A percentile compares a stretch with the other conserved stretches of the same genome.
Conservation (phyloP, 2,113 vertebrate genomes). For the Phaethornis superciliosus region DNA sequence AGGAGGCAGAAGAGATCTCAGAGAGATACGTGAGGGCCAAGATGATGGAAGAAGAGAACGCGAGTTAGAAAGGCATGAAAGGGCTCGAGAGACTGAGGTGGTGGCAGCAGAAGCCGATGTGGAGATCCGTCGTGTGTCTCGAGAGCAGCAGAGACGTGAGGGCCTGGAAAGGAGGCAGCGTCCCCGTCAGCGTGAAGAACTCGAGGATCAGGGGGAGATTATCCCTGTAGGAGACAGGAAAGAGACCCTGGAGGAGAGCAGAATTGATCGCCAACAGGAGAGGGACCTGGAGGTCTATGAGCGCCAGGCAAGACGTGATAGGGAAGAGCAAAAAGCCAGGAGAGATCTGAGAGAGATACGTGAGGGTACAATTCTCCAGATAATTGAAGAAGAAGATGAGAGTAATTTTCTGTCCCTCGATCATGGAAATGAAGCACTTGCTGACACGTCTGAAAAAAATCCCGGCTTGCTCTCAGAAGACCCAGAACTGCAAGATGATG, state of each 20-base stretch:
- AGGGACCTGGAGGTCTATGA: neutral
- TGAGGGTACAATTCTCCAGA: too few relatives aligned
- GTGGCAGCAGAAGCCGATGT: neutral
- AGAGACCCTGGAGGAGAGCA: neutral
- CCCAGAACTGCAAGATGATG: fast-evolving
- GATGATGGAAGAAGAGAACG: neutral
- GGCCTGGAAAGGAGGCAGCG: neutral
- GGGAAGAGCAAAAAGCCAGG: neutral
- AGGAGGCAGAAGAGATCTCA: too few relatives aligned
- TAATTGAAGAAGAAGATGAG: too few relatives aligned
- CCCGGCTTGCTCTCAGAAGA: too few relatives aligned
- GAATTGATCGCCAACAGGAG: fast-evolving
- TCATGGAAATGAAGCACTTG: too few relatives aligned
- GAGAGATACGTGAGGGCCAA: too few relatives aligned
- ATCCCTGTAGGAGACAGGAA: fast-evolving
- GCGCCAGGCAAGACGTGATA: fast-evolving
- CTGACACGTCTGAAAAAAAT: too few relatives aligned
- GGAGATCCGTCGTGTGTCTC: neutral
- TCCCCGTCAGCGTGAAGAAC: fast-evolving
- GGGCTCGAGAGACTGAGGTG: neutral
- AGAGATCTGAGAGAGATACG: fast-evolving
- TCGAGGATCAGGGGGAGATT: neutral
- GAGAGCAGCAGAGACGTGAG: neutral
- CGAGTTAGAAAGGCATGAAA: neutral
- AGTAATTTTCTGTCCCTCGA: too few relatives aligned